Base-by-base conservation (phyloP, 2,113 vertebrate genomes). In the Anoura caudifer region DNA sequence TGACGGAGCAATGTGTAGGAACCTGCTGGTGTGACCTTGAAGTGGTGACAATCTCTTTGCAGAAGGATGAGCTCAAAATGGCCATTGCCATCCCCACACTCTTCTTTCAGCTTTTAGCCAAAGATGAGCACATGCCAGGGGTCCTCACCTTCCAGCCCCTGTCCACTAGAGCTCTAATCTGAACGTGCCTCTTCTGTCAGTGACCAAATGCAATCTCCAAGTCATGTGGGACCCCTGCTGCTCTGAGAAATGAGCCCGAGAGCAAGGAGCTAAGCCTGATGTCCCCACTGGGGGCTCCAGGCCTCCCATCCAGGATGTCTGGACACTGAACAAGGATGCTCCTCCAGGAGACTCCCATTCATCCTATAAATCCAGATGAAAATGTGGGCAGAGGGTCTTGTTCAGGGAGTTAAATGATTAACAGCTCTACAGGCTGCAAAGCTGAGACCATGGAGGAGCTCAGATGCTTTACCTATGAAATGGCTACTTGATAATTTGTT, bases 401-500 rank as follows among this genome's bases (percentile, higher is more conserved):
- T 11, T 19, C 54, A 54, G 91, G n/a, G 20, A 28, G 0, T 54
- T 4, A 50, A 59, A 65, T 95, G 63, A 63, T 54, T 2, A 31
- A 36, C 5, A 67, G 65, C 47, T 47, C 28, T 54, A 52, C 69
- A 59, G 26, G 80, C 87, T 95, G 86, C 7, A 28, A 45, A 91
- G 22, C 13, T 50, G 3, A 36, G 9, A 33, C 2, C 75, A 36
- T 56, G 7, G 8, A 4, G 59, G 65, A 59, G 82, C 56, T 70
- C 56, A 52, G 24, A 22, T 72, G 19, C 43, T 72, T 4, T 76
- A 87, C 93, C 96, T 80, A 92, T 85, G 70, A 38, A 97, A 94
- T 38, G 90, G 95, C 95, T 95, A 95, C 96, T 93, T 92, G 96
- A 94, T 97, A 84, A 98, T 98, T 97, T 97, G 97, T 97, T 98